phyloP scores from a whole-genome alignment of 2,113 vertebrate species.

The Pollachius pollachius region DNA sequence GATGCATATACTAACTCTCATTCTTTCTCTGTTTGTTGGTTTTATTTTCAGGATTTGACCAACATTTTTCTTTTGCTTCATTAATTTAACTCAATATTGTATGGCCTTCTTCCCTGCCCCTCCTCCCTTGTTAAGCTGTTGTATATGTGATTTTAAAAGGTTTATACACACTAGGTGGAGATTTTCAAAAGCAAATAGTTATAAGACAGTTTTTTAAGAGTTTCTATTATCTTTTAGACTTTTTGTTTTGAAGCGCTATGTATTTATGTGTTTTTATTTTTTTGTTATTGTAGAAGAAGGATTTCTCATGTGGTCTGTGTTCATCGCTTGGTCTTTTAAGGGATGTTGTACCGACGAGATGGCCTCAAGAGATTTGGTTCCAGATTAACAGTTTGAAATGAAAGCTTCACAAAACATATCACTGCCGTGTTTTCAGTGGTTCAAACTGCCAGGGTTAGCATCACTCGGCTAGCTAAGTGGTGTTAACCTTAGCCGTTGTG shows the following conservation, averaged over 20 bases:
- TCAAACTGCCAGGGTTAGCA: no score
- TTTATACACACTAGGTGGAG: constrained; percentile 74
- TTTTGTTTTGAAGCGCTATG: constrained; percentile 49
- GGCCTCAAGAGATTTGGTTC: constrained; percentile 12
- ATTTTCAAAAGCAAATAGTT: constrained; percentile 69
- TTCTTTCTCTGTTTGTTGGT: constrained; percentile 15
- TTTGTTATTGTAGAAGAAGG: constrained; percentile 66
- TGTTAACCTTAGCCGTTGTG: no score
- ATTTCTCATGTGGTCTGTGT: constrained; percentile 52
- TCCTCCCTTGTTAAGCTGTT: constrained; percentile 70
- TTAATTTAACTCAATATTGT: constrained; percentile 79
- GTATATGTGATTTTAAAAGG: constrained; percentile 72
- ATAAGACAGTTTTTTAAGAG: constrained; percentile 65
- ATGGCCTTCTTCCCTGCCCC: constrained; percentile 69
- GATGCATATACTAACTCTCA: constrained; percentile 59
- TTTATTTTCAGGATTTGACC: neutral
- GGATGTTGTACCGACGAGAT: constrained; percentile 54
- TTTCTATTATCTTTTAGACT: constrained; percentile 68
- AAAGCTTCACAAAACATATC: no score
- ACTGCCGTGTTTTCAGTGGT: no score
- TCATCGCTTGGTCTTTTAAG: constrained; percentile 47
- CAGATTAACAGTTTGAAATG: neutral
- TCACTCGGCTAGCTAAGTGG: no score
- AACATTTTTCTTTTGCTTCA: constrained; percentile 34
- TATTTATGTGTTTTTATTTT: constrained; percentile 72